Percentiles rank a stretch among this genome's conserved stretches.
Evolutionary conservation across 2,113 vertebrate species (phyloP).

Genomic region (Micromys minutus): DNA sequence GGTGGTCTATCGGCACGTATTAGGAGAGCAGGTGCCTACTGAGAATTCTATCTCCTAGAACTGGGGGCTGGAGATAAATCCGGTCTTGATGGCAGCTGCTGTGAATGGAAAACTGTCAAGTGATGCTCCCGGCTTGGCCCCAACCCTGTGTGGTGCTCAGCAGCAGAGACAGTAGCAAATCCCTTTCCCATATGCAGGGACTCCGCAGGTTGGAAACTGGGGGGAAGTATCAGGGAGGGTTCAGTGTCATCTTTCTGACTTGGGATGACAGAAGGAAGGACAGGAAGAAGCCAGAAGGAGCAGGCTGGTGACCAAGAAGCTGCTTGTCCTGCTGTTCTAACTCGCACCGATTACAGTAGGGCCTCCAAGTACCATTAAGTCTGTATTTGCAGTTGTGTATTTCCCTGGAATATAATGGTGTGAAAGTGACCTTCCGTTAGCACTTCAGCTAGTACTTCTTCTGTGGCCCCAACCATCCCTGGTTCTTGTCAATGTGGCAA

Average conservation of each 20-base stretch:
- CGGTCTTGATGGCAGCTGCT: rapidly evolving
- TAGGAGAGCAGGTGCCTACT: rapidly evolving
- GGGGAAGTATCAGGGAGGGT: not conserved
- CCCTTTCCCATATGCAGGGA: not conserved
- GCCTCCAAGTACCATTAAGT: not conserved
- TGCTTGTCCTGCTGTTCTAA: not conserved
- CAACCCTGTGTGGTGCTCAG: rapidly evolving
- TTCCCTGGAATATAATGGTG: not conserved
- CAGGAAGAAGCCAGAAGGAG: not conserved
- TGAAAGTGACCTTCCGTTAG: not conserved
- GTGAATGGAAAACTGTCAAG: not conserved
- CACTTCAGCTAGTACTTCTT: not conserved
- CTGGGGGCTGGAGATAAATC: too few relatives aligned
- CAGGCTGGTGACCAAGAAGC: not conserved
- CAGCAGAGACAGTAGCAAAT: not conserved
- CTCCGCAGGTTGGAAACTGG: not conserved
- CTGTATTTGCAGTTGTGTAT: not conserved
- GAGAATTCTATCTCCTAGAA: rapidly evolving
- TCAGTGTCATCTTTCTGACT: not conserved
- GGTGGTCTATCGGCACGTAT: not conserved
- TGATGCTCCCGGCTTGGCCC: rapidly evolving
- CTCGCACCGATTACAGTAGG: not conserved
- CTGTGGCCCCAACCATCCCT: rapidly evolving
- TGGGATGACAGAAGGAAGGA: not conserved
- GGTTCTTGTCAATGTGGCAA: not conserved